These are phyloP conservation scores for Trypoxylon attenuatum DNA, from an alignment of 2,888 invertebrate species.

Conservation along the genomic window DNA sequence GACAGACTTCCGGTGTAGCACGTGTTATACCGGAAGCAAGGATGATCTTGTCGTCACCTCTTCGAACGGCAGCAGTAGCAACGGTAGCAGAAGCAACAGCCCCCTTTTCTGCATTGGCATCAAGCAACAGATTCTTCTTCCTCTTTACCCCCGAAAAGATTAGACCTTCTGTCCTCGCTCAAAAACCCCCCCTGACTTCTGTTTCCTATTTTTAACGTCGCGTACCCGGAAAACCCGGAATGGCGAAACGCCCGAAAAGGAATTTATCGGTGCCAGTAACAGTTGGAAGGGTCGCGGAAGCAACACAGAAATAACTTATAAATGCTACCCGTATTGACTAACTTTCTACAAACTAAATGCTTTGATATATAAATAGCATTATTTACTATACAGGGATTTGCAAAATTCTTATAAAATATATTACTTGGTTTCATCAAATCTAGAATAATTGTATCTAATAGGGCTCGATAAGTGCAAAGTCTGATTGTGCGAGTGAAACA, in stretches of 20 bases:
- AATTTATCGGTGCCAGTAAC: not conserved
- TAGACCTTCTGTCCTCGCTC: conserved; percentile 43
- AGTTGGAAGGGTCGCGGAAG: no score
- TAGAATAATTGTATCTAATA: no score
- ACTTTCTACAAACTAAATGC: no score
- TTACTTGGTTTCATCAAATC: no score
- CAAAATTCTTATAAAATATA: no score
- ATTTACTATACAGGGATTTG: no score
- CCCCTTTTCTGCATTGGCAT: conserved; percentile 16
- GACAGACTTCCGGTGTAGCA: conserved; percentile 59
- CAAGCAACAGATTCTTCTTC: conserved; percentile 19
- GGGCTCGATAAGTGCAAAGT: not conserved
- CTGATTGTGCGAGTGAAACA: no score
- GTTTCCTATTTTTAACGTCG: conserved; percentile 49
- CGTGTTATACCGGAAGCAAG: conserved; percentile 64
- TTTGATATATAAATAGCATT: no score
- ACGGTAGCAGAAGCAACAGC: no score
- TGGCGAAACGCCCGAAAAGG: conserved; percentile 29
- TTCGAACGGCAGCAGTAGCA: conserved; percentile 24
- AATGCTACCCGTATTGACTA: no score
- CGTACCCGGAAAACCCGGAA: conserved; percentile 37
- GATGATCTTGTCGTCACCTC: conserved; percentile 58
- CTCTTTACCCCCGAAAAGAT: conserved; percentile 15
- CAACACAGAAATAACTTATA: no score
- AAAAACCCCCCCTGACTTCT: conserved; percentile 26